These are phyloP conservation scores for Tachina lurida DNA, from an alignment of 2,888 invertebrate genomes.

Conservation along the genomic window DNA sequence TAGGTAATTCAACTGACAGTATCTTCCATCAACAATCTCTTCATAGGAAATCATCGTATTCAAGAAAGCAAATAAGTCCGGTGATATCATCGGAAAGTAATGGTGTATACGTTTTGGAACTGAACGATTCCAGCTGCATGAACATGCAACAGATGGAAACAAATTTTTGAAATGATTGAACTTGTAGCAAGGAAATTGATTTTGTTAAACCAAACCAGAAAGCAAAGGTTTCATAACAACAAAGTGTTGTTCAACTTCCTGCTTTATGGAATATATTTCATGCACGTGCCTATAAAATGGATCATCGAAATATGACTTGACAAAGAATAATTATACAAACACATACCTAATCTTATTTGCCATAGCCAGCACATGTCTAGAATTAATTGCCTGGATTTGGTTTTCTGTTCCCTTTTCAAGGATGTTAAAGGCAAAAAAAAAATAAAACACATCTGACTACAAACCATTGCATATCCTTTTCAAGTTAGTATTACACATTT, in stretches of 20 bases:
- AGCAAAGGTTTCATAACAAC: too few species aligned
- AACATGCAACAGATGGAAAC: constrained; percentile 20
- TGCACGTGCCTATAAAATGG: too few species aligned
- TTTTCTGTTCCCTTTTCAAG: not conserved
- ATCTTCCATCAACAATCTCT: constrained; percentile 1
- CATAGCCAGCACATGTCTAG: too few species aligned
- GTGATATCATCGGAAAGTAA: constrained; percentile 25
- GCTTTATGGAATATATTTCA: too few species aligned
- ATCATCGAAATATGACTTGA: too few species aligned
- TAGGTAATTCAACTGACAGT: not conserved
- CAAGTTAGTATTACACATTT: not conserved
- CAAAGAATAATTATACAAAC: too few species aligned
- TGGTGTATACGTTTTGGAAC: constrained; percentile 33
- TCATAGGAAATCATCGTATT: constrained; percentile 12
- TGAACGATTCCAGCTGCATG: not conserved
- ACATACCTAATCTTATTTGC: too few species aligned
- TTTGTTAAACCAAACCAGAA: too few species aligned
- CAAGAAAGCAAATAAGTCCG: constrained; percentile 26
- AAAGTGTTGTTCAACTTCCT: too few species aligned
- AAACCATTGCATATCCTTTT: not conserved
- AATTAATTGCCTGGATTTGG: not conserved
- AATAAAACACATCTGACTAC: not conserved
- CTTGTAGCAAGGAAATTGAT: too few species aligned
- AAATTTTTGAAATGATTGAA: constrained; percentile 12
- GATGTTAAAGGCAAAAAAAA: not conserved